Percentiles rank a stretch among this genome's conserved stretches.
Evolutionary conservation across 2,888 invertebrate species (phyloP).

Genomic region (Micropterix aruncella): DNA sequence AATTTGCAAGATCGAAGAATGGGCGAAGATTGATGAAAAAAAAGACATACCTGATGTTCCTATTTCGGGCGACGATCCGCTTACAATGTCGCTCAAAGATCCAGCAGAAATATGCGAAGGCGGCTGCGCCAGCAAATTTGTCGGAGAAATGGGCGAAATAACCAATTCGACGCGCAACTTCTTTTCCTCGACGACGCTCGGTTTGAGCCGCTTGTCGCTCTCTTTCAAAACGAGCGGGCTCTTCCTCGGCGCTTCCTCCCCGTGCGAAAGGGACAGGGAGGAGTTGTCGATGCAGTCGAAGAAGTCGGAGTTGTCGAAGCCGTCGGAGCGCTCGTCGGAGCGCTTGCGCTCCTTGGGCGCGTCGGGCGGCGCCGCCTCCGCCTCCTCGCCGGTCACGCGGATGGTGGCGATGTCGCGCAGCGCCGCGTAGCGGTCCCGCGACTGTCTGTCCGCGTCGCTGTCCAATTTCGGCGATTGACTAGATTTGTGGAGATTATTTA

Average conservation of each 20-base stretch:
- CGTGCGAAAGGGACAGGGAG: conserved; percentile 33
- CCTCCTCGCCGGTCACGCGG: conserved; percentile 40
- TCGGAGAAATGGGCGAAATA: neutral
- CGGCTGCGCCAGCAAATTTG: conserved; percentile 17
- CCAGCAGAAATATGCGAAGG: conserved; percentile 42
- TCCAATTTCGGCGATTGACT: conserved; percentile 21
- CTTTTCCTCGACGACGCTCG: conserved; percentile 8
- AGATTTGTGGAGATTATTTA: conserved; percentile 10
- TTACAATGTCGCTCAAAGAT: conserved; percentile 46
- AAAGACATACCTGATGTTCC: conserved; percentile 29
- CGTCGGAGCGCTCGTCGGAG: conserved; percentile 37
- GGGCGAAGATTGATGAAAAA: neutral
- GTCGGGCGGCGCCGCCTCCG: conserved; percentile 28
- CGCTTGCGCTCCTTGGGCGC: conserved; percentile 33
- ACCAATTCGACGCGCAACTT: neutral
- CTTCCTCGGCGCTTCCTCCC: conserved; percentile 36
- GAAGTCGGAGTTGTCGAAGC: conserved; percentile 36
- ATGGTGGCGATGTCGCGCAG: conserved; percentile 61
- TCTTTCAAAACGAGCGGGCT: conserved; percentile 22
- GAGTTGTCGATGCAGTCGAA: conserved; percentile 39
- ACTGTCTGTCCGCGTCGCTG: conserved; percentile 20
- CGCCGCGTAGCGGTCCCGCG: conserved; percentile 65
- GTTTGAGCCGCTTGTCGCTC: conserved; percentile 24
- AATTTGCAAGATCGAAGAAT: no score
- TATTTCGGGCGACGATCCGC: conserved; percentile 50